These are phyloP conservation scores for Acrocephalus scirpaceus DNA, from an alignment of 2,797 vertebrate genomes.

Conservation along the genomic window DNA sequence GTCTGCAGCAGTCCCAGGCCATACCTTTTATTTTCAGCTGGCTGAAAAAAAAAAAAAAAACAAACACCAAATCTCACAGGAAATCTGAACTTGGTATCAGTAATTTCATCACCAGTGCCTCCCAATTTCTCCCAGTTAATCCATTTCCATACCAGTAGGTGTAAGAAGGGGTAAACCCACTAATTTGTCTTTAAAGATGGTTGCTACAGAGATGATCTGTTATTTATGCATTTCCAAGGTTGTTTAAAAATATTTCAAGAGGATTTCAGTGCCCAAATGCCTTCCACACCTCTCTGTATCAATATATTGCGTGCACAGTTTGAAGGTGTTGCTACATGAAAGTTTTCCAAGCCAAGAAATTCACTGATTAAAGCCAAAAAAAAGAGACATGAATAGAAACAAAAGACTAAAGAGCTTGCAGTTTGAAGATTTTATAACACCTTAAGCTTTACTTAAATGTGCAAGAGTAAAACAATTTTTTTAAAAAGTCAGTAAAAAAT, in stretches of 20 bases:
- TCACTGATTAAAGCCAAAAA: neutral
- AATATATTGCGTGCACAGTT: neutral
- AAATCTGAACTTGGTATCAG: neutral
- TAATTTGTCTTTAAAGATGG: neutral
- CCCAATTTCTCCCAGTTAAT: neutral
- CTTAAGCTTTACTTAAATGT: neutral
- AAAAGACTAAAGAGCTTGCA: neutral
- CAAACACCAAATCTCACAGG: neutral
- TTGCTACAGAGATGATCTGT: neutral
- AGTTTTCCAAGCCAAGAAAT: neutral
- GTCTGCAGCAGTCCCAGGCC: neutral
- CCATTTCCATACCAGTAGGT: neutral
- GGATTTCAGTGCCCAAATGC: neutral
- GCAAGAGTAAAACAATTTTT: neutral
- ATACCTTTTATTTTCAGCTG: neutral
- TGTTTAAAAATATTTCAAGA: neutral
- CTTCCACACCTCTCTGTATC: neutral
- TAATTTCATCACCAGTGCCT: neutral
- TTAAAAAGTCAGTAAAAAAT: neutral
- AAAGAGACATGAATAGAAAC: neutral
- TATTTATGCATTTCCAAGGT: neutral
- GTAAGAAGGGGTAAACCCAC: neutral
- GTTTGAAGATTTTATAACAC: neutral
- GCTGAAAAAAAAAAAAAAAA: neutral
- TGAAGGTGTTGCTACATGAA: neutral